Percentiles rank a stretch among this genome's conserved stretches.
Conservation (phyloP, 30 jellyfish, hydroid and myxozoan genomes). For the Aurelia sp. region DNA sequence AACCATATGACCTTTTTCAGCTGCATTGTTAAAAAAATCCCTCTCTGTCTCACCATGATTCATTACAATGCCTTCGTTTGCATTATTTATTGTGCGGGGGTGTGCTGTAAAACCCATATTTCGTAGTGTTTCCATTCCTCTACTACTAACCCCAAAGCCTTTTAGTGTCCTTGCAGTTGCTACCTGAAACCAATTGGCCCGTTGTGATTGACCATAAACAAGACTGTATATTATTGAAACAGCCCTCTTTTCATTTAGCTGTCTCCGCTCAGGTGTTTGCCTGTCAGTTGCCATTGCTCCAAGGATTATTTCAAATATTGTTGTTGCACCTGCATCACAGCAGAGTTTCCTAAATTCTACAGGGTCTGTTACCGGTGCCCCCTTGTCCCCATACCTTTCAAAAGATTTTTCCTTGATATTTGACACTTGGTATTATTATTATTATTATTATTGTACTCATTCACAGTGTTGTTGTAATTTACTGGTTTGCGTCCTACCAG, state of each 20-base stretch:
- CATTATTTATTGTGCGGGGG: slow-evolving; percentile 12
- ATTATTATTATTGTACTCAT: no score
- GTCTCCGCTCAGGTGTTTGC: not conserved
- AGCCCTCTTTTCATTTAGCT: slow-evolving; percentile 27
- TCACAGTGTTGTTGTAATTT: no score
- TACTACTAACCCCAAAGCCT: slow-evolving; percentile 10
- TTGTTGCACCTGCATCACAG: slow-evolving; percentile 42
- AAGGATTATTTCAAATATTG: slow-evolving; percentile 14
- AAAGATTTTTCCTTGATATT: not conserved
- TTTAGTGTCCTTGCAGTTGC: slow-evolving; percentile 12
- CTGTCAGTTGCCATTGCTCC: slow-evolving; percentile 19
- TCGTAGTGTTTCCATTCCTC: slow-evolving; percentile 2
- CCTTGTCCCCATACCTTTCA: slow-evolving; percentile 17
- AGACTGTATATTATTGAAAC: slow-evolving; percentile 12
- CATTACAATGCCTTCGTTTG: not conserved
- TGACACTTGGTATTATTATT: no score
- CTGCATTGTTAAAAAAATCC: slow-evolving; percentile 11
- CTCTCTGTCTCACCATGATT: slow-evolving; percentile 6
- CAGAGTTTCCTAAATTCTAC: slow-evolving; percentile 10
- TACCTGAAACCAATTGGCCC: slow-evolving; percentile 33
- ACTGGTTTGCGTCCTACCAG: no score
- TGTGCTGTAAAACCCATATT: slow-evolving; percentile 18
- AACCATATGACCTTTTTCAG: slow-evolving; percentile 4
- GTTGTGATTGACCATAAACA: slow-evolving; percentile 34
- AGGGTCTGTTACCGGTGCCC: slow-evolving; percentile 33